Conservation (phyloP, 2,113 vertebrate genomes). For the Strix aluco region DNA sequence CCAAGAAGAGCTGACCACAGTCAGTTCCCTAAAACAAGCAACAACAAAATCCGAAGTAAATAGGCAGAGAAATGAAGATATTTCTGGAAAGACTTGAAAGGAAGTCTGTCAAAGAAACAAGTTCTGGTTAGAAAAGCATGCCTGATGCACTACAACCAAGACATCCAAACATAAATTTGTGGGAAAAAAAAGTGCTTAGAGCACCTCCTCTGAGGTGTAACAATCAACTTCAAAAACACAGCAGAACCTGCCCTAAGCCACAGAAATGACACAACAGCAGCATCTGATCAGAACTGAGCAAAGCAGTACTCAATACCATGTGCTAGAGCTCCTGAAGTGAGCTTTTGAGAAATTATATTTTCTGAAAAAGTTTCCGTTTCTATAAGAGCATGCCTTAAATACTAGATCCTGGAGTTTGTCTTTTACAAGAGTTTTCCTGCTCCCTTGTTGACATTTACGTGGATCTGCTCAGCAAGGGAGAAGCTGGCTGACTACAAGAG, state of each 20-base stretch:
- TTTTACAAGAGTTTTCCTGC: background rate
- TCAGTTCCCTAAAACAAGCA: slow-evolving; percentile 59
- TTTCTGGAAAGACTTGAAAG: slow-evolving; percentile 40
- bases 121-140: slow-evolving; percentile 3
- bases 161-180: background rate
- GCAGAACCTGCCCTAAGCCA: background rate
- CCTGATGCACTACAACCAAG: slow-evolving; percentile 11
- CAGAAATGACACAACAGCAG: background rate
- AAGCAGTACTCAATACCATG: background rate
- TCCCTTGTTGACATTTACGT: background rate
- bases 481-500: background rate
- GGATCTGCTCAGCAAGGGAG: background rate
- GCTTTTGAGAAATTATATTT: background rate
- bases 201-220: background rate
- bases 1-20: slow-evolving; percentile 35
- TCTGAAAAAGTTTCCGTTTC: background rate
- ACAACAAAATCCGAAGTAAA: slow-evolving; percentile 44
- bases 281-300: background rate
- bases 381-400: background rate
- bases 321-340: background rate
- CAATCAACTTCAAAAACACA: background rate
- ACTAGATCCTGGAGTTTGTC: background rate
- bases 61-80: slow-evolving; percentile 26
- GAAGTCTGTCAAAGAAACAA: slow-evolving; percentile 3
- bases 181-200: background rate